These are phyloP conservation scores for Eurois occulta DNA, from an alignment of 2,888 invertebrate species.

Conservation along the genomic window DNA sequence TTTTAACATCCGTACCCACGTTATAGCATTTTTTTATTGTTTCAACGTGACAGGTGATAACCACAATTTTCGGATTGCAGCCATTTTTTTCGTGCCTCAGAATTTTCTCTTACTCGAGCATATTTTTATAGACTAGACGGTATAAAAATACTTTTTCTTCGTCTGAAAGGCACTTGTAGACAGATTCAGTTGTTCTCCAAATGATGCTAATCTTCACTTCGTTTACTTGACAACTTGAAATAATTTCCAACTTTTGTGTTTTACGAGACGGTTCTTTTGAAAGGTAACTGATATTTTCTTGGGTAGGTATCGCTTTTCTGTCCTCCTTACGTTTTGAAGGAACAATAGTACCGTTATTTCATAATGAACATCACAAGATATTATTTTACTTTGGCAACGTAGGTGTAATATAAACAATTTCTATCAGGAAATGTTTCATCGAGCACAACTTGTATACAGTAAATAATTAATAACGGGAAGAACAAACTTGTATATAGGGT, in stretches of 20 bases:
- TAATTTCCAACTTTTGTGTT: slow-evolving; percentile 28
- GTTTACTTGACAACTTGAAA: slow-evolving; percentile 37
- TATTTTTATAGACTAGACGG: slow-evolving; percentile 43
- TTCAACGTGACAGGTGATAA: slow-evolving; percentile 53
- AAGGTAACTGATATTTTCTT: slow-evolving; percentile 38
- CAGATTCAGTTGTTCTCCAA: slow-evolving; percentile 37
- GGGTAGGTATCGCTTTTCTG: slow-evolving; percentile 7
- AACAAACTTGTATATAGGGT: slow-evolving; percentile 2
- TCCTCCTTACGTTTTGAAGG: background rate
- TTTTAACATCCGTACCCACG: slow-evolving; percentile 55
- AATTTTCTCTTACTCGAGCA: slow-evolving; percentile 31
- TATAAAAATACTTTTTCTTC: slow-evolving; percentile 27
- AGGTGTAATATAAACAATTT: slow-evolving; percentile 60
- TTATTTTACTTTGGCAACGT: slow-evolving; percentile 45
- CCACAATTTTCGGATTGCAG: slow-evolving; percentile 34
- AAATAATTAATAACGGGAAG: slow-evolving; percentile 23
- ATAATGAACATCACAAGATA: slow-evolving; percentile 41
- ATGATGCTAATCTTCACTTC: slow-evolving; percentile 38
- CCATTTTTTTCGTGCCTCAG: slow-evolving; percentile 38
- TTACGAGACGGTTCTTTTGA: slow-evolving; percentile 11
- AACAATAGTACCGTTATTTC: slow-evolving; percentile 41
- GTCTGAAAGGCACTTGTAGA: slow-evolving; percentile 19
- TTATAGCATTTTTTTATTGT: slow-evolving; percentile 62
- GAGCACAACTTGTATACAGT: slow-evolving; percentile 53
- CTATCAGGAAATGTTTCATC: slow-evolving; percentile 65